phyloP scores from a whole-genome alignment of 2,888 invertebrate species.

The Brenthis hecate region DNA sequence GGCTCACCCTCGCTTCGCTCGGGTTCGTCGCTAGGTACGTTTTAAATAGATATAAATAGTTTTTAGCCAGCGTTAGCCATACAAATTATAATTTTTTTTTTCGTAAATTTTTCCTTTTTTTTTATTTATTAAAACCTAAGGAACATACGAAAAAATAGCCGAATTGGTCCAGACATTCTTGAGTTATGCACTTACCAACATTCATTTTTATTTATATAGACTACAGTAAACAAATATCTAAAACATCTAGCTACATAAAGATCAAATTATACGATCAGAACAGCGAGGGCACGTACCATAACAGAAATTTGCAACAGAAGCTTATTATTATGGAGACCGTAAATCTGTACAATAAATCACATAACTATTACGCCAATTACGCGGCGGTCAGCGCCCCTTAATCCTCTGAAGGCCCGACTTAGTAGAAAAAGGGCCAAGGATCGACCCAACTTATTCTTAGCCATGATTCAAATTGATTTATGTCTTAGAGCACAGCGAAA shows the following conservation, averaged over 20 bases:
- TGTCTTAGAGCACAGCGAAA: slow-evolving; percentile 68
- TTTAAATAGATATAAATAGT: too few relatives aligned
- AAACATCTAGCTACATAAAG: neutral
- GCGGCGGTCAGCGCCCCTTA: slow-evolving; percentile 70
- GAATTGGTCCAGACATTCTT: too few relatives aligned
- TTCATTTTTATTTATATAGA: too few relatives aligned
- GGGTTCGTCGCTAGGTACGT: too few relatives aligned
- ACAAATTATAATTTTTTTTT: too few relatives aligned
- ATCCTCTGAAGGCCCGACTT: slow-evolving; percentile 62
- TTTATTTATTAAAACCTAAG: too few relatives aligned
- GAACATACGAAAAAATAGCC: neutral
- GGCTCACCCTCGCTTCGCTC: too few relatives aligned
- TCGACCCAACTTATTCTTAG: slow-evolving; percentile 61
- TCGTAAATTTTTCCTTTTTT: too few relatives aligned
- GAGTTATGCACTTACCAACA: too few relatives aligned
- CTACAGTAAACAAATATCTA: too few relatives aligned
- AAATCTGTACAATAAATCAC: slow-evolving; percentile 64
- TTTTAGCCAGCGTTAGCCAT: too few relatives aligned
- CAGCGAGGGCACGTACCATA: slow-evolving; percentile 27
- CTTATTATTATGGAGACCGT: slow-evolving; percentile 44
- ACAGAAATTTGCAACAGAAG: slow-evolving; percentile 37
- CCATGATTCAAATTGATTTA: slow-evolving; percentile 79
- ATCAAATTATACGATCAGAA: neutral
- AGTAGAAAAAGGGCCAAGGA: slow-evolving; percentile 70
- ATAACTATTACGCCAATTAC: slow-evolving; percentile 78